Evolutionary conservation across 2,113 vertebrate species (phyloP).

Genomic region (Sinocyclocheilus maitianheensis): DNA sequence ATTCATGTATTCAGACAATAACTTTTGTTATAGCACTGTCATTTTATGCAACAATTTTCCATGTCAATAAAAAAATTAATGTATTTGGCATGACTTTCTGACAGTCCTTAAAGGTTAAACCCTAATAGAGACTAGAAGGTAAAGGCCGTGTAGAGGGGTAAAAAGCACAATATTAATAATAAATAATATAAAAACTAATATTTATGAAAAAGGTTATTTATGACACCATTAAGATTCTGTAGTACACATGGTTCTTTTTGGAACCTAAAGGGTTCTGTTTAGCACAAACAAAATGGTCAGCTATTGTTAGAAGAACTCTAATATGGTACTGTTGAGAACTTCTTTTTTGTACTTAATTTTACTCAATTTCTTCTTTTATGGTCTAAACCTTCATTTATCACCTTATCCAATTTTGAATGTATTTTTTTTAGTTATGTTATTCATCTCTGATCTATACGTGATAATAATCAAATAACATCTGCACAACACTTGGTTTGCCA

Average conservation of each 20-base stretch:
- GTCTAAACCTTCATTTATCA: not conserved
- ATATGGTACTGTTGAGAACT: not conserved
- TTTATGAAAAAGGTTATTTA: not conserved
- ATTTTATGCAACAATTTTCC: not conserved
- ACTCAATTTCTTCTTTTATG: not conserved
- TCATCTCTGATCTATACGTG: not conserved
- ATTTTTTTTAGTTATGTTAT: not conserved
- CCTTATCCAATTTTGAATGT: not conserved
- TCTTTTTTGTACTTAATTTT: no score
- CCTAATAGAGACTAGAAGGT: not conserved
- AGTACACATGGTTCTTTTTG: not conserved
- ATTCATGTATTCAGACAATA: not conserved
- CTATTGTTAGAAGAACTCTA: not conserved
- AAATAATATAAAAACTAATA: not conserved
- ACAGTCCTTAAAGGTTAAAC: not conserved
- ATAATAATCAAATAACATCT: not conserved
- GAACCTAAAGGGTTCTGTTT: not conserved
- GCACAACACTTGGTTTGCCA: not conserved
- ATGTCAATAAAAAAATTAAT: not conserved
- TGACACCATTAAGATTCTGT: not conserved
- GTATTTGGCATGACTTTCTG: not conserved
- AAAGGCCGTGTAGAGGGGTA: not conserved
- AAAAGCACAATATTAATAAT: not conserved
- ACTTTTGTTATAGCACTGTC: not conserved
- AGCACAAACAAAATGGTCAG: not conserved